Conservation (phyloP, 2,888 invertebrate genomes). For the Acrocera orbiculus region DNA sequence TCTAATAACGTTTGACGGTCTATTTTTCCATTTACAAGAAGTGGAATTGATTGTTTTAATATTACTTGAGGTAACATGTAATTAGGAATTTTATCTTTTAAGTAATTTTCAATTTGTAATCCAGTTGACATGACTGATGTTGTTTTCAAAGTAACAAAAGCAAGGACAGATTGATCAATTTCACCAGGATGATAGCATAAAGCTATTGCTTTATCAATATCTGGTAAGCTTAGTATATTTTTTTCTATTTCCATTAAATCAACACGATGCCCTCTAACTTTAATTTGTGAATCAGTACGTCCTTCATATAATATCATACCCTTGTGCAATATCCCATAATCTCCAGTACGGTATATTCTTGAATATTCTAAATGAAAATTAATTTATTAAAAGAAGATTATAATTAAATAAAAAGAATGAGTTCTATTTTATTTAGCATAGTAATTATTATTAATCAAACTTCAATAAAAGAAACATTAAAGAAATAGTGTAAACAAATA, state of each 20-base stretch:
- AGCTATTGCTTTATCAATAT: constrained; percentile 59
- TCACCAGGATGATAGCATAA: constrained; percentile 62
- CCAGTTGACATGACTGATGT: constrained; percentile 33
- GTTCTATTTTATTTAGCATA: not conserved
- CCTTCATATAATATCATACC: constrained; percentile 60
- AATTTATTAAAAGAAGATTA: not conserved
- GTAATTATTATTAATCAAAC: not conserved
- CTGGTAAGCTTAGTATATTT: constrained; percentile 42
- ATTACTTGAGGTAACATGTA: constrained; percentile 72
- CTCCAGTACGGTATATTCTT: constrained; percentile 67
- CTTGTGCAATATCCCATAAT: constrained; percentile 56
- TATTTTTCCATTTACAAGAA: constrained; percentile 72
- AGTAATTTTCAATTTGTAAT: constrained; percentile 43
- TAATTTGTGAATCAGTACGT: constrained; percentile 69
- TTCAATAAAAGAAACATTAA: too few relatives aligned
- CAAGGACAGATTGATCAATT: constrained; percentile 50
- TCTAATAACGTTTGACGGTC: constrained; percentile 62
- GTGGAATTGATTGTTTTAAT: constrained; percentile 53
- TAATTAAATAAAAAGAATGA: constrained; percentile 1
- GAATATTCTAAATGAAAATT: constrained; percentile 37
- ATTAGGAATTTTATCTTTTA: constrained; percentile 46
- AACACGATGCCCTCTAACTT: constrained; percentile 72
- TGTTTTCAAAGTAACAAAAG: constrained; percentile 41
- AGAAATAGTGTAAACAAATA: too few relatives aligned
- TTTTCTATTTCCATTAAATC: constrained; percentile 71